Evolutionary conservation across 2,797 vertebrate genomes (phyloP).

Genomic region (Coregonus sp.): DNA sequence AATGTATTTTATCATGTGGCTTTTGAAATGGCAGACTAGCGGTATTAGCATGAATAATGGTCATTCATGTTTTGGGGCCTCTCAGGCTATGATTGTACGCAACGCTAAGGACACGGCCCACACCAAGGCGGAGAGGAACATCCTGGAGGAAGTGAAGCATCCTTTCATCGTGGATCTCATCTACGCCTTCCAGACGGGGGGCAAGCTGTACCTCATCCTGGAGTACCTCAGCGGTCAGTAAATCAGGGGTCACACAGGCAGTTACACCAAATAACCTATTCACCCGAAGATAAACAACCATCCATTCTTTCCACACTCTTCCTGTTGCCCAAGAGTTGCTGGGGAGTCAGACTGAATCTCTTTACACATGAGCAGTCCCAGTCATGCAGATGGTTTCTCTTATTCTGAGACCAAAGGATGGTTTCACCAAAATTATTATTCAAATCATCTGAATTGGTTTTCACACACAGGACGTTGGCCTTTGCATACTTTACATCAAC

Average conservation of each 20-base stretch:
- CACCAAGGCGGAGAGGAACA: constrained; percentile 98
- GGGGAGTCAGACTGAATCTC: background rate
- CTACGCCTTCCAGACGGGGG: constrained; percentile 99
- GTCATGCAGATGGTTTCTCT: constrained; percentile 1
- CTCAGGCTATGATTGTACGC: constrained; percentile 97
- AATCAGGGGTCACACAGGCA: background rate
- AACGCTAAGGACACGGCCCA: constrained; percentile 99
- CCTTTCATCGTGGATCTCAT: constrained; percentile 99
- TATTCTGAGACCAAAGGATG: background rate
- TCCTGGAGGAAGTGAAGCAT: constrained; percentile 99
- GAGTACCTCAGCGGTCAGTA: constrained; percentile 98
- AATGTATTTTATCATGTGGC: background rate
- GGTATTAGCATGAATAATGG: constrained; percentile 1
- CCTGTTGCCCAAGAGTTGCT: constrained; percentile 31
- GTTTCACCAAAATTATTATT: background rate
- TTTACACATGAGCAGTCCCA: background rate
- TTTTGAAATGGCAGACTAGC: background rate
- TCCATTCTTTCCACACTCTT: constrained; percentile 28
- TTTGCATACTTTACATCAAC: background rate
- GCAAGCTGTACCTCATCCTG: constrained; percentile 99
- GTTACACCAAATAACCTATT: background rate
- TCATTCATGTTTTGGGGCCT: background rate
- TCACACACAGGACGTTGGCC: background rate
- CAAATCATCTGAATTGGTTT: background rate
- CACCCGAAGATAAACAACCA: constrained; percentile 7